A percentile compares a stretch with the other conserved stretches of the same genome.
These are phyloP conservation scores for Lysandra bellargus DNA, from an alignment of 2,888 invertebrate genomes.

Conservation along the genomic window DNA sequence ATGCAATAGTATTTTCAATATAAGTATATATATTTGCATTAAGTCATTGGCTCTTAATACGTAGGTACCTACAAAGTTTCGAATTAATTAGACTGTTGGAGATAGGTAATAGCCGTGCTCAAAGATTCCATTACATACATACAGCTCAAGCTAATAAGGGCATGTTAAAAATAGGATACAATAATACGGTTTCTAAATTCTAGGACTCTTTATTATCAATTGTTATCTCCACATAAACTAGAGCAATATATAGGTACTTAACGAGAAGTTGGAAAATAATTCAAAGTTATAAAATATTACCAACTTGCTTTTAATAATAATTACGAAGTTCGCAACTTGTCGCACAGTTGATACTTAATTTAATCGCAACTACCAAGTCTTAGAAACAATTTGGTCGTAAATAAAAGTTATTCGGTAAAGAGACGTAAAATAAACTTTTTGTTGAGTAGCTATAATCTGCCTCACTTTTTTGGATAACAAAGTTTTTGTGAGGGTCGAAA, in stretches of 20 bases:
- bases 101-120: too few relatives aligned
- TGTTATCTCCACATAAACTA: neutral
- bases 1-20: too few relatives aligned
- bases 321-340: neutral
- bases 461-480: neutral
- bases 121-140: too few relatives aligned
- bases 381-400: neutral
- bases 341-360: conserved; percentile 6
- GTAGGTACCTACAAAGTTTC: too few relatives aligned
- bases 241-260: neutral
- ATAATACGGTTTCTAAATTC: neutral
- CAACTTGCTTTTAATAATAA: conserved; percentile 1
- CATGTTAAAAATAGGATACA: neutral
- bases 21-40: too few relatives aligned
- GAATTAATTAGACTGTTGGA: too few relatives aligned
- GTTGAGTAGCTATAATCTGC: neutral
- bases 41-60: too few relatives aligned
- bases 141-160: too few relatives aligned
- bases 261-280: conserved; percentile 8
- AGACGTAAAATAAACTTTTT: neutral
- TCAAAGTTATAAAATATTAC: conserved; percentile 9
- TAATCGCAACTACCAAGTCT: neutral
- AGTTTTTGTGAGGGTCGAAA: neutral
- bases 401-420: conserved; percentile 5
- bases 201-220: neutral